These are phyloP conservation scores for Aegithalos caudatus DNA, from an alignment of 2,113 vertebrate species.

Conservation along the genomic window DNA sequence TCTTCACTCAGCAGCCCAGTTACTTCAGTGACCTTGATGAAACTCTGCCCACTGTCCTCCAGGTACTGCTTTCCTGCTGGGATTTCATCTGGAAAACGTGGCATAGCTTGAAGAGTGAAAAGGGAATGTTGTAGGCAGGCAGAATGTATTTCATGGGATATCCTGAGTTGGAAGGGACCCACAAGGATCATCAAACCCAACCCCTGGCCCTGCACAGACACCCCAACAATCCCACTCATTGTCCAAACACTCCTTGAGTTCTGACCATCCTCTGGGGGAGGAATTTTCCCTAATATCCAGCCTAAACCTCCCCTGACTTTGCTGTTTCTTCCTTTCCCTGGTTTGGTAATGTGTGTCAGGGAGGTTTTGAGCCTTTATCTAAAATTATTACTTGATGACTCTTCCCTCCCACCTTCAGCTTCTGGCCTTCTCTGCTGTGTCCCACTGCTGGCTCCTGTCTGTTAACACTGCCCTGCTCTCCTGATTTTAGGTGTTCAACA, in stretches of 20 bases:
- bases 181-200: neutral
- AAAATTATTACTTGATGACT: neutral
- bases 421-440: neutral
- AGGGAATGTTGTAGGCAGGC: neutral
- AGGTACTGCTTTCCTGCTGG: constrained; percentile 67
- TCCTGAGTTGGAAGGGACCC: neutral
- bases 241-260: neutral
- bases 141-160: neutral
- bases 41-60: constrained; percentile 86
- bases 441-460: neutral
- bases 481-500: constrained; percentile 83
- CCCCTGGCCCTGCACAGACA: neutral
- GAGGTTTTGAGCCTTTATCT: neutral
- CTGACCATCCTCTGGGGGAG: neutral
- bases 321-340: neutral
- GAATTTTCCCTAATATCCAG: neutral
- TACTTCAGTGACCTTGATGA: constrained; percentile 91
- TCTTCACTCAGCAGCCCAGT: constrained; percentile 91
- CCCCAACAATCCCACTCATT: neutral
- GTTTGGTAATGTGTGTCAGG: neutral
- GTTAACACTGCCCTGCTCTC: neutral
- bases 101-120: neutral
- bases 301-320: neutral
- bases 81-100: neutral
- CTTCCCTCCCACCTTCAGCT: neutral